Conservation (phyloP, 2,113 vertebrate species). For the Bubo blakistoni region DNA sequence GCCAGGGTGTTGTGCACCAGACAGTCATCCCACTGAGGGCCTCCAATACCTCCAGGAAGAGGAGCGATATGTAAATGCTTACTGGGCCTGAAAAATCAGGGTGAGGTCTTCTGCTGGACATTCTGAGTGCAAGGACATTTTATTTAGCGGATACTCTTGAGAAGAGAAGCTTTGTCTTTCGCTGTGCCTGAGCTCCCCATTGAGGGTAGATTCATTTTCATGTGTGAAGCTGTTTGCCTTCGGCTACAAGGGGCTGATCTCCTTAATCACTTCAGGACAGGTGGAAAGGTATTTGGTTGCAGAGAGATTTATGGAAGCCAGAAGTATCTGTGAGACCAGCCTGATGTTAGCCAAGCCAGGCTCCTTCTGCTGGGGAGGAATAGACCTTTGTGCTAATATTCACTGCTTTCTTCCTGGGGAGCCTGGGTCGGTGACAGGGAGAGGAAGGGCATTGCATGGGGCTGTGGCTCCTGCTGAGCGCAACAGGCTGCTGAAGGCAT, state of each 20-base stretch:
- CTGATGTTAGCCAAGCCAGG: not conserved
- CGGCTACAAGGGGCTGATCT: not conserved
- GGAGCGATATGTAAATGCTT: not conserved
- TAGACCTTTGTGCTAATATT: not conserved
- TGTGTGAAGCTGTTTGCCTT: not conserved
- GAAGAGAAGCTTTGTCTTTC: not conserved
- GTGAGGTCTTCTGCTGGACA: not conserved
- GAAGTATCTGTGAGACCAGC: not conserved
- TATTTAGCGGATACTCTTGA: not conserved
- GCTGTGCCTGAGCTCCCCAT: not conserved
- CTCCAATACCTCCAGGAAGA: not conserved
- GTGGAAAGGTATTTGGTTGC: not conserved
- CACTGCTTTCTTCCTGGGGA: not conserved
- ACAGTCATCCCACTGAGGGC: not conserved
- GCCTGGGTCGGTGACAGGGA: not conserved
- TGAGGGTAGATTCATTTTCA: accelerated
- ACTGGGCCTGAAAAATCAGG: not conserved
- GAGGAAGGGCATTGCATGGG: not conserved
- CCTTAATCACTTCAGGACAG: not conserved
- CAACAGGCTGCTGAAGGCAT: not conserved
- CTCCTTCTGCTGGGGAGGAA: not conserved
- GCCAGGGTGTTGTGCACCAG: not conserved
- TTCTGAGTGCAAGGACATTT: not conserved
- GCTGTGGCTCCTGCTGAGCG: not conserved
- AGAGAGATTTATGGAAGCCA: not conserved